Percentiles rank a stretch among this genome's conserved stretches.
Evolutionary conservation across 2,888 invertebrate genomes (phyloP).

Genomic region (Spatulosminthurus flaviceps): DNA sequence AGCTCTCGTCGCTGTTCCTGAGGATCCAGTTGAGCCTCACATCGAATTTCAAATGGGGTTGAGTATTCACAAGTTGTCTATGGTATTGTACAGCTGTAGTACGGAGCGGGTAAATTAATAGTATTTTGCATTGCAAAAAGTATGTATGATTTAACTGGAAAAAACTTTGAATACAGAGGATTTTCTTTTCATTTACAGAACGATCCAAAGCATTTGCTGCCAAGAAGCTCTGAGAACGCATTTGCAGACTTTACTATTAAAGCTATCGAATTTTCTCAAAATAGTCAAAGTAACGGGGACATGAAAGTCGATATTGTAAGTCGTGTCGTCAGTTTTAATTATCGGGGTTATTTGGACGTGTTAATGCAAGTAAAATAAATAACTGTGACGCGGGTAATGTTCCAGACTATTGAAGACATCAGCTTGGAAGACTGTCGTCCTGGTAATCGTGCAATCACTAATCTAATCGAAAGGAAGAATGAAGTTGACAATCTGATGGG

Average conservation of each 20-base stretch:
- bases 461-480: slow-evolving; percentile 58
- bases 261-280: slow-evolving; percentile 50
- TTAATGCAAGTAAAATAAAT: not conserved
- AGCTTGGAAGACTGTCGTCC: slow-evolving; percentile 59
- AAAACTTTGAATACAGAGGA: not conserved
- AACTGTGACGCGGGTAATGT: not conserved
- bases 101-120: slow-evolving; percentile 51
- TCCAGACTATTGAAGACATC: slow-evolving; percentile 55
- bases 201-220: slow-evolving; percentile 18
- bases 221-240: slow-evolving; percentile 52
- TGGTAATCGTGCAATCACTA: slow-evolving; percentile 54
- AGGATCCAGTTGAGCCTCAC: not conserved
- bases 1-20: slow-evolving; percentile 20
- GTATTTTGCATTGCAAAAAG: no score
- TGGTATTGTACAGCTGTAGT: slow-evolving; percentile 59
- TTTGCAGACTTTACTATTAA: slow-evolving; percentile 61
- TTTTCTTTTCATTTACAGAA: not conserved
- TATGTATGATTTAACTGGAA: no score
- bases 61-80: slow-evolving; percentile 52
- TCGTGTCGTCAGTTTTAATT: no score
- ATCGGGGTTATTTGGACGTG: no score
- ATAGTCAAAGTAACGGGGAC: slow-evolving; percentile 54
- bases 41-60: slow-evolving; percentile 29
- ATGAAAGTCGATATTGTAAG: slow-evolving; percentile 52
- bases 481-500: slow-evolving; percentile 30